phyloP scores from a whole-genome alignment of 1,140 invertebrate species.

The Apis laboriosa region DNA sequence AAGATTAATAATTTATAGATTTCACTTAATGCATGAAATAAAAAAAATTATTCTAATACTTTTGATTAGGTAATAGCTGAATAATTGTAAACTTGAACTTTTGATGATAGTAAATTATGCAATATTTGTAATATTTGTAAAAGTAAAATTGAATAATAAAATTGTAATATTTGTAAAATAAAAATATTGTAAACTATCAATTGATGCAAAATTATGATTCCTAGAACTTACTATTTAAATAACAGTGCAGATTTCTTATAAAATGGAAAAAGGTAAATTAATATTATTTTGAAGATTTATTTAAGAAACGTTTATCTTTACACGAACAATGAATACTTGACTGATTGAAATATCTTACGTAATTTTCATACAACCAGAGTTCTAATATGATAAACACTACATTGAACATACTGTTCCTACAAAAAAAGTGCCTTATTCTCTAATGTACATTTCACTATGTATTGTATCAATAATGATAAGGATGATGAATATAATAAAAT shows the following conservation, averaged over 20 bases:
- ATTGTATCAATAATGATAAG: conserved; percentile 64
- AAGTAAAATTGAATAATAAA: conserved; percentile 1
- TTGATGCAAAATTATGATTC: neutral
- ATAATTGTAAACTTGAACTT: neutral
- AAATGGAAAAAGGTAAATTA: conserved; percentile 35
- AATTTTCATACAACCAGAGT: conserved; percentile 63
- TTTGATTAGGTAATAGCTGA: conserved; percentile 14
- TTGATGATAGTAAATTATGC: neutral
- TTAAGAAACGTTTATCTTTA: conserved; percentile 72
- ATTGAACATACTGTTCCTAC: conserved; percentile 41
- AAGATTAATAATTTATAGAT: conserved; percentile 6
- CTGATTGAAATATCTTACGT: conserved; percentile 59
- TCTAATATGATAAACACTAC: conserved; percentile 57
- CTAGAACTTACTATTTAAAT: neutral
- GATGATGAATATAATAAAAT: conserved; percentile 55
- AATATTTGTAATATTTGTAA: conserved; percentile 46
- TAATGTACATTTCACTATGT: conserved; percentile 61
- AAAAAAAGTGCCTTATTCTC: conserved; percentile 58
- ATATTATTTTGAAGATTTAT: conserved; percentile 68
- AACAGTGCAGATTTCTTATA: neutral
- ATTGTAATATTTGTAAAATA: conserved; percentile 63
- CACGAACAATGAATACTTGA: conserved; percentile 65
- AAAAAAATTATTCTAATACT: conserved; percentile 9
- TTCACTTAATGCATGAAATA: conserved; percentile 12
- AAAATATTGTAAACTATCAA: conserved; percentile 32